Evolutionary conservation across 2,888 invertebrate species (phyloP).

Genomic region (Orthonevra nobilis): DNA sequence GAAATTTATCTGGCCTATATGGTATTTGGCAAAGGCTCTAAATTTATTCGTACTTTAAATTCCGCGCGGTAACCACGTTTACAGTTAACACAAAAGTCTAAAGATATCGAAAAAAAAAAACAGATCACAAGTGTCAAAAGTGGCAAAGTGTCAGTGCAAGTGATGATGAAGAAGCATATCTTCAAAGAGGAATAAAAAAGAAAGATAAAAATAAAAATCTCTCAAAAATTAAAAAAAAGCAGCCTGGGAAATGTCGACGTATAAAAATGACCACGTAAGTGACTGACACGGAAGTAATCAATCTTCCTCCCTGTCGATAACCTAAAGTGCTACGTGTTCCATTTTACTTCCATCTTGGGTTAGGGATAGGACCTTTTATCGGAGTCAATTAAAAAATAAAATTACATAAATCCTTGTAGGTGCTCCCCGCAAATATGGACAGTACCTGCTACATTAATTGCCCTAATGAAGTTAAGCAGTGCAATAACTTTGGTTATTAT

Average conservation of each 20-base stretch:
- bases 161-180: constrained; percentile 26
- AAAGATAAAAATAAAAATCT: neutral
- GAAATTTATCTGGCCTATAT: constrained; percentile 31
- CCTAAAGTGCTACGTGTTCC: constrained; percentile 15
- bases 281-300: neutral
- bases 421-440: neutral
- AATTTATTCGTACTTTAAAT: constrained; percentile 49
- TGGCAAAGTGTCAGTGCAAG: constrained; percentile 18
- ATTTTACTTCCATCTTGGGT: neutral
- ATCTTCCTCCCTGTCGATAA: neutral
- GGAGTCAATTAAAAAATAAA: neutral
- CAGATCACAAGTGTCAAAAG: constrained; percentile 29
- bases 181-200: neutral
- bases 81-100: no score
- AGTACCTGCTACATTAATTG: no score
- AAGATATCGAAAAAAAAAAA: neutral
- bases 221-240: no score
- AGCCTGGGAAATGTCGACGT: constrained; percentile 53
- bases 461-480: neutral
- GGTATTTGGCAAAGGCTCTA: constrained; percentile 32
- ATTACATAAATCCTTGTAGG: no score
- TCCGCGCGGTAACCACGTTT: constrained; percentile 43
- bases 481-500: neutral
- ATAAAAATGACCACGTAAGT: constrained; percentile 63
- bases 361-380: constrained; percentile 11